A percentile compares a stretch with the other conserved stretches of the same genome.
phyloP scores from a whole-genome alignment of 1,140 invertebrate genomes.

The Sitodiplosis mosellana region DNA sequence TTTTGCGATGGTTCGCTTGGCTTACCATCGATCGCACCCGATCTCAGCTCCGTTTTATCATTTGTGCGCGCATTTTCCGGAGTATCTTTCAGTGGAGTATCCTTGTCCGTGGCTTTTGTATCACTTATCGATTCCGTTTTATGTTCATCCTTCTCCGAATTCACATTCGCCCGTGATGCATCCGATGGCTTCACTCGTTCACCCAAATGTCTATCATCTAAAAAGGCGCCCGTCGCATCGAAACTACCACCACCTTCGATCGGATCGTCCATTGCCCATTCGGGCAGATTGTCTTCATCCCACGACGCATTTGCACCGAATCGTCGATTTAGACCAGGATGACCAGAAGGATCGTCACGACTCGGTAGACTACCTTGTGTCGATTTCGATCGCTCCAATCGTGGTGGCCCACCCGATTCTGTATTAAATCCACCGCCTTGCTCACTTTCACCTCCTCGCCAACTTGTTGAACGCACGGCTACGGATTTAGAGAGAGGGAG shows the following conservation, averaged over 20 bases:
- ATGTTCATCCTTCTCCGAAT: too few relatives aligned
- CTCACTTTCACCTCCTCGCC: slow-evolving; percentile 38
- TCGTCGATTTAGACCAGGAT: not conserved
- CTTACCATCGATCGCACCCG: too few relatives aligned
- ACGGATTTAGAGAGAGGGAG: not conserved
- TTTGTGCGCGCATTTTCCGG: too few relatives aligned
- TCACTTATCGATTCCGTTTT: too few relatives aligned
- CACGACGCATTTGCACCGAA: slow-evolving; percentile 6
- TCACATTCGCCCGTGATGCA: too few relatives aligned
- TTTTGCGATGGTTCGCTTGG: not conserved
- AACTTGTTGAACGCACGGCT: slow-evolving; percentile 32
- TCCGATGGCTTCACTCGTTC: too few relatives aligned
- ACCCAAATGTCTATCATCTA: slow-evolving; percentile 31
- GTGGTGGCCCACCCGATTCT: not conserved
- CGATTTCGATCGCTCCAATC: not conserved
- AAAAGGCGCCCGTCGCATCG: slow-evolving; percentile 70
- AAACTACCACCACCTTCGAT: slow-evolving; percentile 67
- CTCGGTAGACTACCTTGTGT: not conserved
- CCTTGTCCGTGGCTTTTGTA: too few relatives aligned
- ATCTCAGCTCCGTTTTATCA: too few relatives aligned
- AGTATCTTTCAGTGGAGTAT: too few relatives aligned
- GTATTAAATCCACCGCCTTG: not conserved
- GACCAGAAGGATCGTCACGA: not conserved
- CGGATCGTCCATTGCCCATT: slow-evolving; percentile 55
- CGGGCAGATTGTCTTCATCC: slow-evolving; percentile 46